Evolutionary conservation across 1,140 invertebrate species (phyloP), one percentile per base, ranked within the genome.

Genomic region (Diorhabda elongata): DNA sequence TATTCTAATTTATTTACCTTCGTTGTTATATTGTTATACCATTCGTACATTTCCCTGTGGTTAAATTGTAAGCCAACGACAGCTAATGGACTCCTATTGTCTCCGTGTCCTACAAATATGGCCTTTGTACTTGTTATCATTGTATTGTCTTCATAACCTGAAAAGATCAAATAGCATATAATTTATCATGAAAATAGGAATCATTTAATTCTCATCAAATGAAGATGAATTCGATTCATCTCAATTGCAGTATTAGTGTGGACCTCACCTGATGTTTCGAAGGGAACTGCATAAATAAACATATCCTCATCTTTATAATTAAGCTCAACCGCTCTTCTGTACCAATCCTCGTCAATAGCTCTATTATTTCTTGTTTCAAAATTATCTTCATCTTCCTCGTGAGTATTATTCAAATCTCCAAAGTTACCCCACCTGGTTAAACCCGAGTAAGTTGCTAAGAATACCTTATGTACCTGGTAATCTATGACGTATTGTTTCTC

Each of bases 321-420:
- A 72, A 95, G 92, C 71, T 97, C 94, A 0, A 97, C 94, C 1
- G 95, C 94, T 59, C 95, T 85, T 71, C 91, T 90, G 81, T 98
- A 98, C 92, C 94, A 98, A 6, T 93, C 86, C 80, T 97, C 94
- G 79, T 97, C 93, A 58, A 94, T 95, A 2, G 95, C 90, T 60
- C 87, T 82, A 4, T 88, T 89, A 79, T 91, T 87, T 58, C 84
- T 64, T 7, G 67, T 61, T 6, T 69, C 73, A 59, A 71, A 71
- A 44, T 61, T 70, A 41, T 68, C 63, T 56, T 73, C 70, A 26
- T 69, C 69, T 11, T 73, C 64, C 41, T 73, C 74, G 42, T 69
- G 65, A 43, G 67, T 61, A 63, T 71, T 70, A 64, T 74, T 64
- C 41, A 58, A 57, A 44, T 45, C 65, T 56, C 73, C 67, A 43